Evolutionary conservation across 2,888 invertebrate genomes (phyloP).

Genomic region (Gymnocheta viridis): DNA sequence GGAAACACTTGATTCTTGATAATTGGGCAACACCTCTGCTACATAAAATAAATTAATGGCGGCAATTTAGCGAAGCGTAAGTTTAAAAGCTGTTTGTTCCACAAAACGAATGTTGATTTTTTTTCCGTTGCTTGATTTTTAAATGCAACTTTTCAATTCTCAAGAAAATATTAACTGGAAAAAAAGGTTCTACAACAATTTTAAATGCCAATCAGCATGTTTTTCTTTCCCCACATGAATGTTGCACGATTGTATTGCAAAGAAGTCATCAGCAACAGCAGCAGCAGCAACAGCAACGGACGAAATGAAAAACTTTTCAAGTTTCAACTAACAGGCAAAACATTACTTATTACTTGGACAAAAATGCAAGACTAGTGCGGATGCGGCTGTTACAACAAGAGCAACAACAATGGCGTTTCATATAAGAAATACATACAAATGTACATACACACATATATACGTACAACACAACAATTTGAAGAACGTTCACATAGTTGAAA

Average conservation of each 20-base stretch:
- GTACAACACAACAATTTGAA: constrained; percentile 57
- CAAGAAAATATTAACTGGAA: constrained; percentile 45
- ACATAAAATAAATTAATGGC: constrained; percentile 41
- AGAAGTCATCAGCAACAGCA: constrained; percentile 32
- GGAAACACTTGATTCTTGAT: background rate
- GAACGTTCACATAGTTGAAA: constrained; percentile 68
- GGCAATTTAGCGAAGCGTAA: constrained; percentile 52
- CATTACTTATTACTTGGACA: constrained; percentile 27
- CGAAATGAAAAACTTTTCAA: constrained; percentile 49
- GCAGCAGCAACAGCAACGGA: constrained; percentile 14
- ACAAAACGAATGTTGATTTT: constrained; percentile 32
- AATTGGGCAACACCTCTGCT: constrained; percentile 45
- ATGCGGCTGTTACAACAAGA: constrained; percentile 30
- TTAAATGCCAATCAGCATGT: constrained; percentile 69
- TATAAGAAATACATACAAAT: constrained; percentile 10
- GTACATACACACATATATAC: no score
- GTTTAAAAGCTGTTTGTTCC: constrained; percentile 42
- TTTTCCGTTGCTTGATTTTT: constrained; percentile 1
- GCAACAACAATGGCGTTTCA: constrained; percentile 4
- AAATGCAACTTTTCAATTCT: constrained; percentile 54
- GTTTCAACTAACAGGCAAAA: constrained; percentile 45
- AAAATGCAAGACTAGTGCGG: constrained; percentile 27
- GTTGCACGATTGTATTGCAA: constrained; percentile 49
- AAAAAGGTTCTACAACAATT: constrained; percentile 63
- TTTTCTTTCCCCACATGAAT: constrained; percentile 59